Evolutionary conservation across 2,888 invertebrate species (phyloP).

Genomic region (Cremastobaeus sp.): DNA sequence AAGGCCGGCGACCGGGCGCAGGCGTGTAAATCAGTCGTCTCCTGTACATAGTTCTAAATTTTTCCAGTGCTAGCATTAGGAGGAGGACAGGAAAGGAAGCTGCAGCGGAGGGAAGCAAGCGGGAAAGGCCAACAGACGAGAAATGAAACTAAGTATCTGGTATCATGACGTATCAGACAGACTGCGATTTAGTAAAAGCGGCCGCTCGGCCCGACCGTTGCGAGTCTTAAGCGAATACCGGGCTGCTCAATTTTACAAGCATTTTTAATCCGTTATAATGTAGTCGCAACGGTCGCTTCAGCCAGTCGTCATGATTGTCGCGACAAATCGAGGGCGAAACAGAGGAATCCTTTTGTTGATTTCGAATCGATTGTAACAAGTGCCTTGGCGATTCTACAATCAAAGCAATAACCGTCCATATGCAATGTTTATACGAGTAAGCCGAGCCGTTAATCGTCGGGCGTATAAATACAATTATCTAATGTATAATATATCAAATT

Average conservation of each 20-base stretch:
- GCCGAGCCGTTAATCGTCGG: slow-evolving; percentile 70
- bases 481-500: slow-evolving; percentile 70
- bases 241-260: no score
- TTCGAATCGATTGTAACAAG: slow-evolving; percentile 63
- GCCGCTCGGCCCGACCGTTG: background rate
- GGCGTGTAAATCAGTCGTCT: slow-evolving; percentile 54
- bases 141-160: slow-evolving; percentile 62
- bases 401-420: slow-evolving; percentile 77
- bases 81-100: slow-evolving; percentile 2
- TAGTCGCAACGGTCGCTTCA: no score
- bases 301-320: background rate
- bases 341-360: slow-evolving; percentile 7
- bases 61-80: slow-evolving; percentile 50
- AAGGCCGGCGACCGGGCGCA: slow-evolving; percentile 24
- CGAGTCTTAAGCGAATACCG: background rate
- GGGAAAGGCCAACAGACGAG: slow-evolving; percentile 1
- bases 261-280: no score
- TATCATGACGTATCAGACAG: slow-evolving; percentile 75
- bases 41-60: slow-evolving; percentile 58
- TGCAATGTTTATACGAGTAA: slow-evolving; percentile 71
- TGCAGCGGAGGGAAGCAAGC: background rate
- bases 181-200: slow-evolving; percentile 36
- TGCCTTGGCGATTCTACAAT: slow-evolving; percentile 74
- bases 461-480: slow-evolving; percentile 60
- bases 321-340: background rate